Conservation (phyloP, 2,888 invertebrate species). For the Ligdia adustata region DNA sequence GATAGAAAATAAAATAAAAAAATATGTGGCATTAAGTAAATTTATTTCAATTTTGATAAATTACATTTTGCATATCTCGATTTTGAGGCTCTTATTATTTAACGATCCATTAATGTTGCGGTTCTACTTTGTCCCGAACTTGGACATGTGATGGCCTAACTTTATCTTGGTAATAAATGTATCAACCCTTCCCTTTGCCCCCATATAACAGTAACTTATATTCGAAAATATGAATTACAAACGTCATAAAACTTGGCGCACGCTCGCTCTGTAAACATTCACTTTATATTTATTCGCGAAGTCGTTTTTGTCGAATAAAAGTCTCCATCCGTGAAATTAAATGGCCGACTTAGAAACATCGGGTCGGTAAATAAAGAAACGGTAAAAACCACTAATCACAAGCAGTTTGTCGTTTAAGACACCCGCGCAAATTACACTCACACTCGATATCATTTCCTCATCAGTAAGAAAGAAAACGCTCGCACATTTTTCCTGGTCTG, state of each 20-base stretch:
- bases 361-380: constrained; percentile 27
- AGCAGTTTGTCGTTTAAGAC: constrained; percentile 38
- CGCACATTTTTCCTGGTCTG: constrained; percentile 61
- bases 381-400: constrained; percentile 38
- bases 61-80: constrained; percentile 36
- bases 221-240: constrained; percentile 14
- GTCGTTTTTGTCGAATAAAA: constrained; percentile 13
- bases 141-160: constrained; percentile 23
- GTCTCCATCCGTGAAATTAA: constrained; percentile 26
- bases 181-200: constrained; percentile 19
- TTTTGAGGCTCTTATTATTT: constrained; percentile 38
- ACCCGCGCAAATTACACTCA: constrained; percentile 51
- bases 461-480: constrained; percentile 56
- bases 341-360: constrained; percentile 24
- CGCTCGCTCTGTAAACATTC: background rate
- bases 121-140: constrained; percentile 14
- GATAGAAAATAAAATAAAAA: constrained; percentile 5
- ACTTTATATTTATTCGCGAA: constrained; percentile 7
- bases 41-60: constrained; percentile 38
- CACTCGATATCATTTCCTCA: constrained; percentile 59
- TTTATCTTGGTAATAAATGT: constrained; percentile 26
- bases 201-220: background rate
- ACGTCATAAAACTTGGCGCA: constrained; percentile 10
- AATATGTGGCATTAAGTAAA: constrained; percentile 25
- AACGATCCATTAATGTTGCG: constrained; percentile 33